These are phyloP conservation scores for Phaetusa simplex DNA, from an alignment of 2,113 vertebrate species.

Conservation along the genomic window DNA sequence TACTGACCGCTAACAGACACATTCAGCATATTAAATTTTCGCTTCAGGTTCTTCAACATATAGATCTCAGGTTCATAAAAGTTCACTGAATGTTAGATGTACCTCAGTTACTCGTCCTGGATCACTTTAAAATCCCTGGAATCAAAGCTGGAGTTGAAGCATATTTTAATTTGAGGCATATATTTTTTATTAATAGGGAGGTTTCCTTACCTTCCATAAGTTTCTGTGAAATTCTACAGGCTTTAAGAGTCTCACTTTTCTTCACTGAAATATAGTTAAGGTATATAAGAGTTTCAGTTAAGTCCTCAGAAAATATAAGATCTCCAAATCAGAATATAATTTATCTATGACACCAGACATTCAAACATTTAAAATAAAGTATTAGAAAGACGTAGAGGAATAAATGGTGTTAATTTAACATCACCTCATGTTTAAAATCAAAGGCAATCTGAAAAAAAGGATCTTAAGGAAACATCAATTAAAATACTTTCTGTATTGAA, in stretches of 20 bases:
- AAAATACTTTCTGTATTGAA: neutral
- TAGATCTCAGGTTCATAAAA: neutral
- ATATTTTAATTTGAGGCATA: neutral
- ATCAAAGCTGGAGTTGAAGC: neutral
- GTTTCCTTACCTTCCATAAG: neutral
- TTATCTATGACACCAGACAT: neutral
- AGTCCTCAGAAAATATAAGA: neutral
- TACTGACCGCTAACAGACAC: neutral
- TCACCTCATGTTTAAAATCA: neutral
- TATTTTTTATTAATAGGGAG: neutral
- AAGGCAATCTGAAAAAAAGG: neutral
- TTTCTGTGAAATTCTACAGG: neutral
- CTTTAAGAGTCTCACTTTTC: neutral
- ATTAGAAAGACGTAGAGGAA: neutral
- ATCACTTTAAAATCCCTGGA: neutral
- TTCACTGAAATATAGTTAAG: neutral
- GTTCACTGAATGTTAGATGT: no score
- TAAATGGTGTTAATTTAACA: neutral
- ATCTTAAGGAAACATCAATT: neutral
- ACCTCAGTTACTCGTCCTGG: neutral
- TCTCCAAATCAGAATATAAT: neutral
- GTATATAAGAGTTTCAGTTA: neutral
- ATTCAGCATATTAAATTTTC: neutral
- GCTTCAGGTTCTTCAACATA: rapidly evolving
- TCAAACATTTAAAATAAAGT: neutral